Percentiles rank a stretch among this genome's conserved stretches.
These are phyloP conservation scores for Papilio xuthus DNA, from an alignment of 1,140 invertebrate species.

Conservation along the genomic window DNA sequence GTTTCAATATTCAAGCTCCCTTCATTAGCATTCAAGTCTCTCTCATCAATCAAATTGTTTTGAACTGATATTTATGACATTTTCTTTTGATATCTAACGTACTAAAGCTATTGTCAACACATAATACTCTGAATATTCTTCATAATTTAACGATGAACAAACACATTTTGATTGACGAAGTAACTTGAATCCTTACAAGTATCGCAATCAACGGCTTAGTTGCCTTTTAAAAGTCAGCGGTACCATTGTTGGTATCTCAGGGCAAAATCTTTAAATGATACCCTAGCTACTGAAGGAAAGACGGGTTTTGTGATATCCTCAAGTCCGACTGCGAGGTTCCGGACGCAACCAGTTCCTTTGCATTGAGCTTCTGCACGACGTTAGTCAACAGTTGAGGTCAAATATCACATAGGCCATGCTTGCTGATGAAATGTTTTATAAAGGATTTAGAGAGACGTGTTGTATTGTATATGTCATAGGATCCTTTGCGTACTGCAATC, in stretches of 20 bases:
- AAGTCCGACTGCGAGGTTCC: no score
- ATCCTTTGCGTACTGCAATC: constrained; percentile 1
- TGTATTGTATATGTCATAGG: neutral
- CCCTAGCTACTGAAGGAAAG: no score
- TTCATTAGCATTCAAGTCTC: constrained; percentile 23
- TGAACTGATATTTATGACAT: constrained; percentile 13
- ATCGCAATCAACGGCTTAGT: neutral
- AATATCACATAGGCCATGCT: no score
- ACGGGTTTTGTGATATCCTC: no score
- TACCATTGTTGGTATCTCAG: no score
- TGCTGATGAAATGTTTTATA: no score
- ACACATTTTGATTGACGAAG: neutral
- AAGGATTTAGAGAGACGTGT: neutral
- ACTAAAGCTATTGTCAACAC: constrained; percentile 5
- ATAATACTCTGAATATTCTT: neutral
- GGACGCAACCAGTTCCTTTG: no score
- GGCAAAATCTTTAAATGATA: no score
- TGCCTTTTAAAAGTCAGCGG: neutral
- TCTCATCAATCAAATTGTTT: constrained; percentile 19
- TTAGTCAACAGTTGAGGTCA: no score
- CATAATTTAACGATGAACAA: neutral
- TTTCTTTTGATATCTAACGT: constrained; percentile 16
- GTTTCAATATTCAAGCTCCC: constrained; percentile 22
- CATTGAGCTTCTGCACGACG: no score
- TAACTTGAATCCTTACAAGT: neutral